Evolutionary conservation across 2,888 invertebrate species (phyloP), one percentile per base, ranked within the genome.

Genomic region (Lycophotia porphyrea): DNA sequence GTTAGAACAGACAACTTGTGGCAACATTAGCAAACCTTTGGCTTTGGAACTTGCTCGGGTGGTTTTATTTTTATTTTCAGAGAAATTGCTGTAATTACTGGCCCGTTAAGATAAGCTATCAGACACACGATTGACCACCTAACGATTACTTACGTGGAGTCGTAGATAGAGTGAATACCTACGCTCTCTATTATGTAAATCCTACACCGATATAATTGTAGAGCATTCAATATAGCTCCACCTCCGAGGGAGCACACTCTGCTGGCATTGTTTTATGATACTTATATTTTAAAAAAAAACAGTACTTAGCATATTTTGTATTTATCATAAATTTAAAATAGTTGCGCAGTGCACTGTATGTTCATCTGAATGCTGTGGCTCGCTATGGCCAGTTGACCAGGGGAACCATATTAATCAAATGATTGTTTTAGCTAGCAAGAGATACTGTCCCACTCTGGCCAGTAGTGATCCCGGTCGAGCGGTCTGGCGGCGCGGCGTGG

Each of bases 1-100:
- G 73, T 77, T 74, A 36, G 36, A 39, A 73, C 8, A n/a, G 24
- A 44, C 52, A 36, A 47, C n/a, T 61, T 52, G 61, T 52, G 52
- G 39, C 49, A 39, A 18, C 74, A n/a, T 74, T 55, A 47, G 27
- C 24, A 18, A 55, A 44, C 36, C 18, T 68, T 49, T 42, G 36
- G 44, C n/a, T 69, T 60, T 42, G 18, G 27, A 27, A 8, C 44
- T 55, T 49, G 34, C 21, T n/a, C 34, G 27, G 11, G 31, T 2
- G 21, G 31, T 69, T 65, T 11, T 39, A 47, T 63, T 67, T 44
- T 44, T 42, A 55, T 80, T 47, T 65, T 61, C 7, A 34, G 13
- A 74, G 15, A 42, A 27, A 27, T 24, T 7, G 18, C 21, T 65
- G 9, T 76, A 34, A 66, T 49, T 76, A 49, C n/a, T 24, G 44